Evolutionary conservation across 2,113 vertebrate species (phyloP).

Genomic region (Centropus bengalensis): DNA sequence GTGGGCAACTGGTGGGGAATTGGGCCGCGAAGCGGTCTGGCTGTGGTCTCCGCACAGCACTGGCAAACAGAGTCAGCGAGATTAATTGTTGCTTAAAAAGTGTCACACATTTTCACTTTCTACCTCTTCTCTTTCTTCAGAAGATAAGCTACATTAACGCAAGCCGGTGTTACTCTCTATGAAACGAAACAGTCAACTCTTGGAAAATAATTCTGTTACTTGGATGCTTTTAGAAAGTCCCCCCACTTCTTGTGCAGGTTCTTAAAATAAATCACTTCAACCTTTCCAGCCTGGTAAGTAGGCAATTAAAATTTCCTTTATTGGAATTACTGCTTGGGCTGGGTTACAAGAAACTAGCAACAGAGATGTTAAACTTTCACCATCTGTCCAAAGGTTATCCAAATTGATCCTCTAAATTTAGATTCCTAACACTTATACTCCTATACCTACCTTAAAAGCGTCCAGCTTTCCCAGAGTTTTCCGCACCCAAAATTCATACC

Average conservation of each 20-base stretch:
- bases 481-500: neutral
- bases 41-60: neutral
- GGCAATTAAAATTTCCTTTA: conserved; percentile 32
- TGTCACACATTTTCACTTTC: neutral
- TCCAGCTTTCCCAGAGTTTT: neutral
- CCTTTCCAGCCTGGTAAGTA: conserved; percentile 40
- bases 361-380: neutral
- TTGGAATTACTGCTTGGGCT: neutral
- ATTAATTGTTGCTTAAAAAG: neutral
- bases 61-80: neutral
- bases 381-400: conserved; percentile 50
- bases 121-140: neutral
- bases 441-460: neutral
- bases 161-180: neutral
- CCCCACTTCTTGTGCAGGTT: neutral
- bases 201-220: neutral
- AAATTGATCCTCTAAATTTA: neutral
- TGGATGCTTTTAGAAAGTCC: neutral
- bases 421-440: neutral
- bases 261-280: conserved; percentile 55
- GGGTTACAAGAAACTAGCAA: conserved; percentile 6
- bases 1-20: neutral
- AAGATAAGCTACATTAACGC: neutral
- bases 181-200: neutral
- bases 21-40: neutral